phyloP scores from a whole-genome alignment of 2,113 vertebrate species.

The Lichenostomus cassidix region DNA sequence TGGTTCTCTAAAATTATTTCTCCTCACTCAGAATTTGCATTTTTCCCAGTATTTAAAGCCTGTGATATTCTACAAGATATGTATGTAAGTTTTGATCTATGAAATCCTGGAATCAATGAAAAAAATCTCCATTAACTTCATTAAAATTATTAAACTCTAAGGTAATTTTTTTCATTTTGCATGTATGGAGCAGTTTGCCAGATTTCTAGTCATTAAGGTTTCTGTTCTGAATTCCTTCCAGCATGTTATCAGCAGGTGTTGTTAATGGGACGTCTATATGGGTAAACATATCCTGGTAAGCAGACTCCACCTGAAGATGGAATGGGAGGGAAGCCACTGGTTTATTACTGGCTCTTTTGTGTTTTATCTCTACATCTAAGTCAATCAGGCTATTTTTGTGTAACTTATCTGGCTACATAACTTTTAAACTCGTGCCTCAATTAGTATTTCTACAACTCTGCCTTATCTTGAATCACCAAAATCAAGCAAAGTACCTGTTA shows the following conservation, averaged over 20 bases:
- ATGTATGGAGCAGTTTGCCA: neutral
- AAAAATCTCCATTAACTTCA: neutral
- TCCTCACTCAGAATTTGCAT: neutral
- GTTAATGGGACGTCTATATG: neutral
- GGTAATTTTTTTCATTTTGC: neutral
- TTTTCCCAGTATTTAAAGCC: neutral
- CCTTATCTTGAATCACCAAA: neutral
- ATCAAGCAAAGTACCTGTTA: neutral
- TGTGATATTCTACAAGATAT: neutral
- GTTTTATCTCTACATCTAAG: neutral
- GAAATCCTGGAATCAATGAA: neutral
- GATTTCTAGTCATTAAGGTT: neutral
- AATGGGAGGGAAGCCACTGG: neutral
- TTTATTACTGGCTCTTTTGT: neutral
- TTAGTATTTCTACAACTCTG: neutral
- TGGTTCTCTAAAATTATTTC: neutral
- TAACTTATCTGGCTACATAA: accelerated
- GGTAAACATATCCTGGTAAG: neutral
- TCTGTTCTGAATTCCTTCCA: neutral
- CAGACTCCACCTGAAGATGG: neutral
- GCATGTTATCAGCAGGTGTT: neutral
- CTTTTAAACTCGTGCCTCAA: neutral
- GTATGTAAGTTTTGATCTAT: neutral
- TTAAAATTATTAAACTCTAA: neutral
- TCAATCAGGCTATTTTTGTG: neutral